These are phyloP conservation scores for Carabus problematicus DNA, from an alignment of 2,888 invertebrate genomes.

Conservation along the genomic window DNA sequence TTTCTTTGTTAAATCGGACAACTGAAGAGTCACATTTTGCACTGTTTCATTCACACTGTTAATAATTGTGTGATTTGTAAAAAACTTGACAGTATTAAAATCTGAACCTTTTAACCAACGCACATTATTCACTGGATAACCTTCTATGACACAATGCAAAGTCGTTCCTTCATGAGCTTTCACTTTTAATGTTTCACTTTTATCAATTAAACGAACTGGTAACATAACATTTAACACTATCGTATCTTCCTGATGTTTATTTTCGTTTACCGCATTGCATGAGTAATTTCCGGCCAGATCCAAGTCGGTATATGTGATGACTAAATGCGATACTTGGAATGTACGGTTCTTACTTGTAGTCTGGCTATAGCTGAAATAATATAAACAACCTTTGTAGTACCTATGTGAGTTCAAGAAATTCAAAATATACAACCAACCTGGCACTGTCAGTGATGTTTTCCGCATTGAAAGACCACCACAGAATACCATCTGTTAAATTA, in stretches of 20 bases:
- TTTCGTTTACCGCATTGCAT: constrained; percentile 63
- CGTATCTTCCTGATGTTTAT: constrained; percentile 53
- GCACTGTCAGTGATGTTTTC: constrained; percentile 63
- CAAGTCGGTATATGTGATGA: constrained; percentile 63
- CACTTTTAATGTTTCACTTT: constrained; percentile 59
- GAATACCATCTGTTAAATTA: constrained; percentile 59
- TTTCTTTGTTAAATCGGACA: constrained; percentile 67
- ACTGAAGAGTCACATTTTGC: constrained; percentile 65
- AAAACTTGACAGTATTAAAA: constrained; percentile 55
- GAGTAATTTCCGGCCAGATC: constrained; percentile 68
- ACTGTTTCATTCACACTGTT: constrained; percentile 64
- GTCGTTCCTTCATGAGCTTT: constrained; percentile 63
- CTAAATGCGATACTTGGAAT: constrained; percentile 60
- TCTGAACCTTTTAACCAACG: constrained; percentile 67
- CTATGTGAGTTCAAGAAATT: constrained; percentile 20
- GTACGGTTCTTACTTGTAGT: constrained; percentile 53
- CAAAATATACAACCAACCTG: constrained; percentile 56
- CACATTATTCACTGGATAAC: constrained; percentile 66
- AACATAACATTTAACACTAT: constrained; percentile 59
- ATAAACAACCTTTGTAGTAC: neutral
- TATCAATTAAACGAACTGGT: constrained; percentile 60
- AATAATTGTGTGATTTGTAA: constrained; percentile 56
- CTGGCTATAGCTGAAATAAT: constrained; percentile 31
- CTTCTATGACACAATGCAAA: constrained; percentile 65
- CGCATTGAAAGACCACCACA: constrained; percentile 68